Conservation (phyloP, 1,140 invertebrate species). For the Colletes gigas region DNA sequence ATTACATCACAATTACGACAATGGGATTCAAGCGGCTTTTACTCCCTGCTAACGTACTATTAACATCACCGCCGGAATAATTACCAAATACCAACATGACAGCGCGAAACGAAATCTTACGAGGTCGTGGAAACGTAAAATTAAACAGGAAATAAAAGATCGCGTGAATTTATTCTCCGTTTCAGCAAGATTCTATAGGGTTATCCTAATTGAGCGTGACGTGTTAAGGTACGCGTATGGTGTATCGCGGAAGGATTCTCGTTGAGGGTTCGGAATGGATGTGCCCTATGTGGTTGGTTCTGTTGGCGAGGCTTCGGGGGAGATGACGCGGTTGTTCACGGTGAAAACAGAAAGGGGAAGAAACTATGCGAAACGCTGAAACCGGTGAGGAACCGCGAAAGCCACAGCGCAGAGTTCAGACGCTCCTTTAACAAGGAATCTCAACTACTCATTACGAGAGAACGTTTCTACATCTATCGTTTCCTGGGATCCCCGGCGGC, state of each 20-base stretch:
- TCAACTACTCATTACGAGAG: constrained; percentile 70
- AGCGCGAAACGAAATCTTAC: background rate
- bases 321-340: background rate
- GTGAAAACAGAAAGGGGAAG: constrained; percentile 38
- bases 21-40: constrained; percentile 8
- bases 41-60: constrained; percentile 23
- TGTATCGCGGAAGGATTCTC: background rate
- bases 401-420: constrained; percentile 64
- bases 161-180: background rate
- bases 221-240: too few species aligned
- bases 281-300: background rate
- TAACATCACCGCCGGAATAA: background rate
- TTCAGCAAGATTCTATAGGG: too few species aligned
- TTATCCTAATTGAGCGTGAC: too few species aligned
- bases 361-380: constrained; percentile 66
- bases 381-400: constrained; percentile 67
- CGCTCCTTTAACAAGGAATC: constrained; percentile 66
- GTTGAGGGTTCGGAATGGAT: background rate
- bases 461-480: constrained; percentile 56
- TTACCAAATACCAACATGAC: background rate
- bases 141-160: background rate
- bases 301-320: background rate
- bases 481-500: constrained; percentile 38
- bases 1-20: constrained; percentile 44
- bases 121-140: background rate